phyloP scores from a whole-genome alignment of 2,888 invertebrate genomes.

The Laspeyria flexula region DNA sequence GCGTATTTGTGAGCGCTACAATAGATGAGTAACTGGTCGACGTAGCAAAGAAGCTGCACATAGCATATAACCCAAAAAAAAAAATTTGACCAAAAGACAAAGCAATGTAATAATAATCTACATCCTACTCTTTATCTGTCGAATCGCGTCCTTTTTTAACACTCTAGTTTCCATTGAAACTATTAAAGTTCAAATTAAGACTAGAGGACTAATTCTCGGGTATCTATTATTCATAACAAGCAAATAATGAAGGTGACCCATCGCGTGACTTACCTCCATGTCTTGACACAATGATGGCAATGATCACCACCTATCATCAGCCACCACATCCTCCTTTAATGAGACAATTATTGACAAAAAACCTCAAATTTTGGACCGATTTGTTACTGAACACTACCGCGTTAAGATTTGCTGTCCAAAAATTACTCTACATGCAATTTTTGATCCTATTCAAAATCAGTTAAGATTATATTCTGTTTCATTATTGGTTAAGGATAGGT shows the following conservation, averaged over 20 bases:
- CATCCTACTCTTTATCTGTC: too few species aligned
- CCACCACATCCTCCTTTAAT: conserved; percentile 44
- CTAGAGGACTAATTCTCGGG: too few species aligned
- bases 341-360: conserved; percentile 34
- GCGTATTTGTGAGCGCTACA: too few species aligned
- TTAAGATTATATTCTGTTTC: background rate
- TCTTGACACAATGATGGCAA: conserved; percentile 31
- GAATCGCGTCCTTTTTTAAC: too few species aligned
- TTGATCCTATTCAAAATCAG: background rate
- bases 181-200: too few species aligned
- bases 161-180: too few species aligned
- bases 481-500: background rate
- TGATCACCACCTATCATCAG: conserved; percentile 30
- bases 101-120: too few species aligned
- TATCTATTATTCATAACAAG: too few species aligned
- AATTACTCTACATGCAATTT: background rate
- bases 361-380: conserved; percentile 17
- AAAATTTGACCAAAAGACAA: too few species aligned
- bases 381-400: conserved; percentile 1
- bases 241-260: conserved; percentile 5
- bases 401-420: background rate
- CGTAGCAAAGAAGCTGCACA: too few species aligned
- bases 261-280: conserved; percentile 1
- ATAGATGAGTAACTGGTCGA: too few species aligned
- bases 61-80: too few species aligned